Conservation (phyloP, 2,113 vertebrate genomes). For the Chamaea fasciata region DNA sequence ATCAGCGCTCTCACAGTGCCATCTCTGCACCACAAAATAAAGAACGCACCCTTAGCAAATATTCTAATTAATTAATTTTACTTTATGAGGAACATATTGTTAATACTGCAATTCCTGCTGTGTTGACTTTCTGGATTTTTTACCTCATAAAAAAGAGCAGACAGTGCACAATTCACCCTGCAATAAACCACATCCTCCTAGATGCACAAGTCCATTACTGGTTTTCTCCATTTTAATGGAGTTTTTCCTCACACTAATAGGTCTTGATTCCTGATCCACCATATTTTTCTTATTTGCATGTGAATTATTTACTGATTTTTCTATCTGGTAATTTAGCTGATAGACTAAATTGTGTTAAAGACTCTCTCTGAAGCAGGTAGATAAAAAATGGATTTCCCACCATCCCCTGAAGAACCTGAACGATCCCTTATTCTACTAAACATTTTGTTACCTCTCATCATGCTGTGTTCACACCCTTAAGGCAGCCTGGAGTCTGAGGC, state of each 20-base stretch:
- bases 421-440: neutral
- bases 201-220: neutral
- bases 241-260: neutral
- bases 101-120: neutral
- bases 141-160: neutral
- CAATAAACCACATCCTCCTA: neutral
- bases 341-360: neutral
- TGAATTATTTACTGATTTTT: neutral
- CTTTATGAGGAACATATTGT: neutral
- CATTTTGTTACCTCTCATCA: neutral
- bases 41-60: neutral
- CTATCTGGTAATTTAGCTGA: constrained; percentile 4
- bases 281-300: neutral
- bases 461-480: neutral
- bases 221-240: neutral
- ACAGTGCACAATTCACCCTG: neutral
- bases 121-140: neutral
- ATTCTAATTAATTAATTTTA: neutral
- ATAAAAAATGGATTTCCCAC: neutral
- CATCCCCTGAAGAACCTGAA: neutral
- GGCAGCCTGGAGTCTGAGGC: neutral
- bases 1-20: too few relatives aligned
- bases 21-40: too few relatives aligned
- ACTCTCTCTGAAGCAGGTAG: neutral
- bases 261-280: neutral